These are phyloP conservation scores for Tachuris rubrigastra DNA, from an alignment of 2,113 vertebrate genomes.

Conservation along the genomic window DNA sequence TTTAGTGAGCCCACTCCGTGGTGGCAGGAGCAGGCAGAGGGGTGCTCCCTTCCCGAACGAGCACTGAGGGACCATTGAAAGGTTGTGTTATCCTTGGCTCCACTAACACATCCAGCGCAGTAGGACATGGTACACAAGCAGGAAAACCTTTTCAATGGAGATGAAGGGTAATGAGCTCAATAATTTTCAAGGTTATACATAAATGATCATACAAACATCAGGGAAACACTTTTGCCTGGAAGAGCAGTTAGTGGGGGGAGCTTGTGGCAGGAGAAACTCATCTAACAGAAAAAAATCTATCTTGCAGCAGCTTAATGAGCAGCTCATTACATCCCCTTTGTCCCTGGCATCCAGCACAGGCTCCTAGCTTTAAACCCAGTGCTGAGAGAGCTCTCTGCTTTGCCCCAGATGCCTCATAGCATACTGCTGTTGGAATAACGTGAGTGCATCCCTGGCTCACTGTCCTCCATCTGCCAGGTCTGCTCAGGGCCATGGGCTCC, in stretches of 20 bases:
- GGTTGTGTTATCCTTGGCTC: slow-evolving; percentile 62
- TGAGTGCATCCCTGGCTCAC: background rate
- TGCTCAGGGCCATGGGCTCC: background rate
- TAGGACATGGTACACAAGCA: slow-evolving; percentile 6
- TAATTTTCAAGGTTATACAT: background rate
- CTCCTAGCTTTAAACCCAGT: background rate
- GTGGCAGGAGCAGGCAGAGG: background rate
- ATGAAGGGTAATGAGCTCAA: background rate
- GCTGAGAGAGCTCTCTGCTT: background rate
- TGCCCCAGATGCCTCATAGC: background rate
- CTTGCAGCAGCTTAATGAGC: background rate
- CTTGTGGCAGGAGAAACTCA: background rate
- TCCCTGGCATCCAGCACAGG: background rate
- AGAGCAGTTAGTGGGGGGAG: background rate
- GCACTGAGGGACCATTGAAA: slow-evolving; percentile 53
- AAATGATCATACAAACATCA: background rate
- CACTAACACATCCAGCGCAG: background rate
- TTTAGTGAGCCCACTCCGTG: background rate
- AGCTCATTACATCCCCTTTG: background rate
- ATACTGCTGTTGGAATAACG: accelerated
- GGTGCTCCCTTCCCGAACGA: background rate
- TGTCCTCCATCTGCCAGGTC: accelerated
- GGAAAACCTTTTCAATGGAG: slow-evolving; percentile 11
- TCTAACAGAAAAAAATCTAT: background rate
- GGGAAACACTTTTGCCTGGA: background rate